Conservation (phyloP, 2,888 invertebrate genomes). For the Heteropelma amictum region DNA sequence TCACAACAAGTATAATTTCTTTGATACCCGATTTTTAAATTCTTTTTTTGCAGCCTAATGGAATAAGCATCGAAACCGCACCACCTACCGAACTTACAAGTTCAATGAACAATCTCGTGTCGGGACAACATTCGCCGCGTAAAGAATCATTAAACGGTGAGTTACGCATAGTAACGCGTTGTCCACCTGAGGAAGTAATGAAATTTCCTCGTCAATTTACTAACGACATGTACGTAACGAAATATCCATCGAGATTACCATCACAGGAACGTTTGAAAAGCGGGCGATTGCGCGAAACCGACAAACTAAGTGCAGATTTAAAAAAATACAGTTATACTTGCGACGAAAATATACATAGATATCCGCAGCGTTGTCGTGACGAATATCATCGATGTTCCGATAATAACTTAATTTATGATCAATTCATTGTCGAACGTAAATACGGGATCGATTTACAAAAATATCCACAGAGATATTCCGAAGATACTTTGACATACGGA, state of each 20-base stretch:
- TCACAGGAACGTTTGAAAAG: conserved; percentile 66
- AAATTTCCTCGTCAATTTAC: conserved; percentile 67
- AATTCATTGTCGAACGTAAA: conserved; percentile 66
- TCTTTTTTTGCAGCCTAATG: conserved; percentile 62
- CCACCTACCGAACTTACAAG: conserved; percentile 71
- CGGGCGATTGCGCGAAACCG: conserved; percentile 51
- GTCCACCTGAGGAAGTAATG: conserved; percentile 65
- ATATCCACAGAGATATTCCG: conserved; percentile 69
- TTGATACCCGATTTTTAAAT: not conserved
- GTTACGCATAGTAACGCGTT: conserved; percentile 69
- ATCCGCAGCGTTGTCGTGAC: conserved; percentile 74
- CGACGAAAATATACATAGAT: conserved; percentile 73
- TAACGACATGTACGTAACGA: conserved; percentile 64
- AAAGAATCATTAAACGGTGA: conserved; percentile 77
- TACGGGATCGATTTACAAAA: conserved; percentile 57
- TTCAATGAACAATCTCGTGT: conserved; percentile 75
- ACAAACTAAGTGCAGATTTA: conserved; percentile 59
- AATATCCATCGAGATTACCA: conserved; percentile 65
- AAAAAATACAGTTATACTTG: conserved; percentile 72
- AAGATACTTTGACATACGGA: conserved; percentile 66
- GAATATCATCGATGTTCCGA: conserved; percentile 75
- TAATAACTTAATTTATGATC: conserved; percentile 70
- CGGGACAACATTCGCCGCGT: conserved; percentile 71
- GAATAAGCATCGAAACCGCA: conserved; percentile 66
- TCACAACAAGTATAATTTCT: too few species aligned